Evolutionary conservation across 1,140 invertebrate genomes (phyloP).

Genomic region (Bombus difficillimus): DNA sequence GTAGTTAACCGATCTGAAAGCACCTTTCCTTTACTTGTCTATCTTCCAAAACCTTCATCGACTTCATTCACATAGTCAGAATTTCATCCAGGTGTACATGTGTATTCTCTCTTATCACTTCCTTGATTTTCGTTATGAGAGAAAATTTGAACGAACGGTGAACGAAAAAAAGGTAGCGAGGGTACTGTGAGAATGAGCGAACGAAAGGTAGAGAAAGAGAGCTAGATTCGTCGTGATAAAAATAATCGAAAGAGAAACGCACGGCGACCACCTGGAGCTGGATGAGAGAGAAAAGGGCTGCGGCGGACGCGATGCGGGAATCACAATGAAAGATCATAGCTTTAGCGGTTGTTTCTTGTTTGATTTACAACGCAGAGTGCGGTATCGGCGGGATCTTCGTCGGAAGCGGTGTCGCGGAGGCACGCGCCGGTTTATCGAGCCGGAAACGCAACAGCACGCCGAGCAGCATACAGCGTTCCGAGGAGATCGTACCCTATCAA

Average conservation of each 20-base stretch:
- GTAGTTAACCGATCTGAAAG: neutral
- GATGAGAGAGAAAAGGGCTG: slow-evolving; percentile 38
- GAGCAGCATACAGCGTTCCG: slow-evolving; percentile 91
- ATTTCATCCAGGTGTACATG: slow-evolving; percentile 11
- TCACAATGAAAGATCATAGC: slow-evolving; percentile 70
- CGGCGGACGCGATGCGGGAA: slow-evolving; percentile 14
- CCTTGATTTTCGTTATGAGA: neutral
- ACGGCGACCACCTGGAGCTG: slow-evolving; percentile 43
- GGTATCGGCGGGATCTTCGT: slow-evolving; percentile 61
- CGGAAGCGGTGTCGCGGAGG: slow-evolving; percentile 58
- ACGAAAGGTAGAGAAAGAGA: slow-evolving; percentile 44
- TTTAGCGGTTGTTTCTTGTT: slow-evolving; percentile 79
- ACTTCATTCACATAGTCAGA: neutral
- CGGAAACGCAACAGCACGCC: slow-evolving; percentile 82
- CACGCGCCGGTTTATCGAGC: slow-evolving; percentile 66
- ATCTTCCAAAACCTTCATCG: neutral
- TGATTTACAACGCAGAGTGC: slow-evolving; percentile 80
- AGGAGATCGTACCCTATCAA: slow-evolving; percentile 91
- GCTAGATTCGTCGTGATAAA: neutral
- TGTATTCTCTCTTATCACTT: neutral
- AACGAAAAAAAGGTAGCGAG: neutral
- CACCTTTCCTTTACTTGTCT: neutral
- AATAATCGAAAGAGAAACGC: slow-evolving; percentile 17
- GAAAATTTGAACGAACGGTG: neutral
- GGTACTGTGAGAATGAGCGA: neutral